Evolutionary conservation across 2,888 invertebrate genomes (phyloP).

Genomic region (Brachylomia viminalis): DNA sequence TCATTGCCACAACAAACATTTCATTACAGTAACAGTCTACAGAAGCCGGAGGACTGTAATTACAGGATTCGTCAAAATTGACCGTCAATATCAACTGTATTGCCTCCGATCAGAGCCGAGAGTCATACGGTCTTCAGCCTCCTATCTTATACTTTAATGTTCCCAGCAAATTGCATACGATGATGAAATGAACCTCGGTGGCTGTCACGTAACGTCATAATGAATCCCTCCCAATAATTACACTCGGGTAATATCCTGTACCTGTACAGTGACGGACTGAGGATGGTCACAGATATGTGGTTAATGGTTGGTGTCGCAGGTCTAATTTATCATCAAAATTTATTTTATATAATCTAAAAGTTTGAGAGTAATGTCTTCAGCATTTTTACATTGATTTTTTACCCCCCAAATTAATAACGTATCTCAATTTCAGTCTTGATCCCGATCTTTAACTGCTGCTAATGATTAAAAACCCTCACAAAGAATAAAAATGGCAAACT

Average conservation of each 20-base stretch:
- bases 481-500: not conserved
- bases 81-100: constrained; percentile 68
- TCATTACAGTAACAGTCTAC: constrained; percentile 68
- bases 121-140: constrained; percentile 69
- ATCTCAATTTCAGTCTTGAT: not conserved
- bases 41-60: constrained; percentile 67
- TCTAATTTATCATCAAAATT: not conserved
- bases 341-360: not conserved
- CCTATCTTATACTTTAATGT: constrained; percentile 77
- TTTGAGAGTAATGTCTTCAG: not conserved
- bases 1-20: constrained; percentile 71
- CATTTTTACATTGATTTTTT: no score
- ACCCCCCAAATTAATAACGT: not conserved
- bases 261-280: constrained; percentile 70
- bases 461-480: not conserved
- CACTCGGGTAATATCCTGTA: constrained; percentile 78
- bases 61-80: constrained; percentile 54
- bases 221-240: constrained; percentile 86
- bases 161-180: constrained; percentile 79
- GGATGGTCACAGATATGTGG: constrained; percentile 14
- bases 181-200: constrained; percentile 75
- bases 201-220: constrained; percentile 87
- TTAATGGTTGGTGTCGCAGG: not conserved
- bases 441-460: not conserved
- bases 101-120: constrained; percentile 53